phyloP scores from a whole-genome alignment of 2,797 vertebrate species.

The Eremophila alpestris region DNA sequence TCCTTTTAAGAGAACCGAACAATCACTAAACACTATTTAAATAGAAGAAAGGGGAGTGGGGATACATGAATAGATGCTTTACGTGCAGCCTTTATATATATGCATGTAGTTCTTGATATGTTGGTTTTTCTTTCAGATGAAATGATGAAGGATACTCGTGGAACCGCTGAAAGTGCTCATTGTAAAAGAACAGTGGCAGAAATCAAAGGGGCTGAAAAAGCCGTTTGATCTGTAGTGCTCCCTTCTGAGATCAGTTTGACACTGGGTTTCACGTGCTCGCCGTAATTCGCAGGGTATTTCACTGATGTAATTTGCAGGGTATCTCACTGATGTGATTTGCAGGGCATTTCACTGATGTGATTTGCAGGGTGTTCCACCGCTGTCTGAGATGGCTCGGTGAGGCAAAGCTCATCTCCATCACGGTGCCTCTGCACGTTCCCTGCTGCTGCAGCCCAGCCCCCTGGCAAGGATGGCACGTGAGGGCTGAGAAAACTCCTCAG shows the following conservation, averaged over 20 bases:
- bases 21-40: neutral
- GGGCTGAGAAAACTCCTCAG: neutral
- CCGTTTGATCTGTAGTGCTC: neutral
- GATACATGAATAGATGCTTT: neutral
- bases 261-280: neutral
- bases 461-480: neutral
- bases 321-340: neutral
- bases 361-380: neutral
- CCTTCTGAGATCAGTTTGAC: neutral
- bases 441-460: neutral
- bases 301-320: neutral
- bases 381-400: neutral
- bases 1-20: slow-evolving; percentile 13
- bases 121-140: neutral
- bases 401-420: neutral
- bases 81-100: neutral
- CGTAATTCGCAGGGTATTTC: neutral
- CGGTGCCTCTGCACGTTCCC: neutral
- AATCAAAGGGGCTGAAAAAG: neutral
- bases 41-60: neutral
- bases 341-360: neutral
- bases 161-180: neutral
- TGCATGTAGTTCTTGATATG: neutral
- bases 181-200: neutral
- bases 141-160: neutral